A percentile compares a stretch with the other conserved stretches of the same genome.
Evolutionary conservation across 2,888 invertebrate genomes (phyloP).

Genomic region (Sinotaia quadrata): DNA sequence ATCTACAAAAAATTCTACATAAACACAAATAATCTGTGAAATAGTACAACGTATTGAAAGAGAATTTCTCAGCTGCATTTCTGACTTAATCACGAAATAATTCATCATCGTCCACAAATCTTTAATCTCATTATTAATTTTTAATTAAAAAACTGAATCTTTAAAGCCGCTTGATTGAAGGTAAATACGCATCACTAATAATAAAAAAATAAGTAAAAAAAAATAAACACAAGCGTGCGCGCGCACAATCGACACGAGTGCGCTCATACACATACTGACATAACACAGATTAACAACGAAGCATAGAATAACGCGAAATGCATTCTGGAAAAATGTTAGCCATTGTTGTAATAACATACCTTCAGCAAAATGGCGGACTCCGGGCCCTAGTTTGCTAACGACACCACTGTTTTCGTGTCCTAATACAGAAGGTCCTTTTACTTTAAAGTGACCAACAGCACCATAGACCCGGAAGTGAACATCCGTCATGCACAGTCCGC

Average conservation of each 20-base stretch:
- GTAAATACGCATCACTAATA: not conserved
- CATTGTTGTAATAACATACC: slow-evolving; percentile 70
- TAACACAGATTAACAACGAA: not conserved
- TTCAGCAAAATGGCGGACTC: slow-evolving; percentile 75
- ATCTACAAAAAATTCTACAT: too few species aligned
- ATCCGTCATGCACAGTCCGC: slow-evolving; percentile 3
- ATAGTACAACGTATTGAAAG: too few species aligned
- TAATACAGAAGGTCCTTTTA: not conserved
- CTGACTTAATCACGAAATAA: too few species aligned
- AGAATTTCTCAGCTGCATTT: too few species aligned
- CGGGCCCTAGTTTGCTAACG: slow-evolving; percentile 79
- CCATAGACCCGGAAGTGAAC: not conserved
- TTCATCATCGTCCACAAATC: too few species aligned
- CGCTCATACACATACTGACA: not conserved
- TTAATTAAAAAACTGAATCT: too few species aligned
- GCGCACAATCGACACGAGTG: not conserved
- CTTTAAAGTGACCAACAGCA: not conserved
- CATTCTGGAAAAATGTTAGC: not conserved
- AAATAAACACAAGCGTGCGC: not conserved
- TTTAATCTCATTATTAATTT: too few species aligned
- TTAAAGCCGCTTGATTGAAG: too few species aligned
- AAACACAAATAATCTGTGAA: too few species aligned
- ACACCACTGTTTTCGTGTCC: slow-evolving; percentile 67
- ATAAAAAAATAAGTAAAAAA: not conserved
- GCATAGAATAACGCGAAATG: not conserved